Evolutionary conservation across 2,113 vertebrate genomes (phyloP).

Genomic region (Salvelinus fontinalis): DNA sequence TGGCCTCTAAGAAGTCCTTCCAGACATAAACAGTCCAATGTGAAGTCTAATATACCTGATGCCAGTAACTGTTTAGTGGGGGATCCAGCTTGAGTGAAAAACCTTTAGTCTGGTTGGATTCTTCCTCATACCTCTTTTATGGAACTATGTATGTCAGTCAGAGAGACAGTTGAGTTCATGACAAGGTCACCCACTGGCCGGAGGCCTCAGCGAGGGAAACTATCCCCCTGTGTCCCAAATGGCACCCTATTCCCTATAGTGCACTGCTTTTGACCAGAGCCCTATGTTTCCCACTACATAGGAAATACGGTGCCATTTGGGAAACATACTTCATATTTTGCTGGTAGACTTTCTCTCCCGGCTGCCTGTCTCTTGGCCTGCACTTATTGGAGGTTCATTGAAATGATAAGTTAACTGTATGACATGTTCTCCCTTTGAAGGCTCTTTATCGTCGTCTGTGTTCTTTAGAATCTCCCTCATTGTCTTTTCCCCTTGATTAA

Average conservation of each 20-base stretch:
- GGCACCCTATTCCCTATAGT: too few relatives aligned
- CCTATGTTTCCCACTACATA: too few relatives aligned
- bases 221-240: background rate
- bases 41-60: too few relatives aligned
- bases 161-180: conserved; percentile 48
- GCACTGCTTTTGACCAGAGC: too few relatives aligned
- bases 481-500: conserved; percentile 46
- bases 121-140: conserved; percentile 26
- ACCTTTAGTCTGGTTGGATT: background rate
- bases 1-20: too few relatives aligned
- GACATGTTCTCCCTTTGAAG: conserved; percentile 43
- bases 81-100: background rate
- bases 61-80: too few relatives aligned
- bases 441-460: conserved; percentile 34
- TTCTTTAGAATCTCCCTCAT: conserved; percentile 40
- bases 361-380: conserved; percentile 2
- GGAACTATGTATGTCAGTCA: conserved; percentile 45
- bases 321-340: background rate
- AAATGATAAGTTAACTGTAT: conserved; percentile 59
- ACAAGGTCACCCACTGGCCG: conserved; percentile 38
- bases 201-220: conserved; percentile 33
- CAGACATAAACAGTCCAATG: too few relatives aligned
- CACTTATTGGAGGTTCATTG: conserved; percentile 54
- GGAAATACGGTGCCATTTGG: too few relatives aligned
- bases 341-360: conserved; percentile 11